Percentiles rank a stretch among this genome's conserved stretches.
These are phyloP conservation scores for Erinaceus europaeus DNA, from an alignment of 2,113 vertebrate genomes.

Conservation along the genomic window DNA sequence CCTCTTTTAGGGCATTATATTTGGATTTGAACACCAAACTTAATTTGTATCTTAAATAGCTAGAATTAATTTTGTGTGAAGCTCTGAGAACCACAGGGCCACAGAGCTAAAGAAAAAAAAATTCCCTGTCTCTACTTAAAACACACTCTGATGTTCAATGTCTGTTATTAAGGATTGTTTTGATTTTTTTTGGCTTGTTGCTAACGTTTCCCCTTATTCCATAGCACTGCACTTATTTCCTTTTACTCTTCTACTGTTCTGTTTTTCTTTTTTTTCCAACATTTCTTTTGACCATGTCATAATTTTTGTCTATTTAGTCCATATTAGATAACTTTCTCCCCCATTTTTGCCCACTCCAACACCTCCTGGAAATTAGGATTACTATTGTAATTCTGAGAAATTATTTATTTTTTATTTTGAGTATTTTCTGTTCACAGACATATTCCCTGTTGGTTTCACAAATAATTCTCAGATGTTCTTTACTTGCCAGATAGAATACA, in stretches of 20 bases:
- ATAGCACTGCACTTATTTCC: not conserved
- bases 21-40: constrained; percentile 16
- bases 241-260: not conserved
- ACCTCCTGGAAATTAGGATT: not conserved
- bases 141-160: not conserved
- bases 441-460: not conserved
- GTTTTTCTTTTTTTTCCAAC: not conserved
- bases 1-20: not conserved
- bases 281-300: not conserved
- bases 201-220: not conserved
- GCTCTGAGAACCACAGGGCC: constrained; percentile 23
- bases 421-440: not conserved
- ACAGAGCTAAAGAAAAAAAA: constrained; percentile 40
- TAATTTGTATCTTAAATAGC: constrained; percentile 58
- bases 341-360: not conserved
- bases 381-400: not conserved
- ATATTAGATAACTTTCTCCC: not conserved
- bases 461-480: not conserved
- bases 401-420: not conserved
- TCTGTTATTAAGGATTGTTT: not conserved
- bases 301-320: not conserved
- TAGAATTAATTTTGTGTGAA: constrained; percentile 58
- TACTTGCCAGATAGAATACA: not conserved
- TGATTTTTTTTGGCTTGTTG: not conserved
- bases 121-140: constrained; percentile 14